Conservation (phyloP, 1,140 invertebrate genomes). For the Zaprionus taronus region DNA sequence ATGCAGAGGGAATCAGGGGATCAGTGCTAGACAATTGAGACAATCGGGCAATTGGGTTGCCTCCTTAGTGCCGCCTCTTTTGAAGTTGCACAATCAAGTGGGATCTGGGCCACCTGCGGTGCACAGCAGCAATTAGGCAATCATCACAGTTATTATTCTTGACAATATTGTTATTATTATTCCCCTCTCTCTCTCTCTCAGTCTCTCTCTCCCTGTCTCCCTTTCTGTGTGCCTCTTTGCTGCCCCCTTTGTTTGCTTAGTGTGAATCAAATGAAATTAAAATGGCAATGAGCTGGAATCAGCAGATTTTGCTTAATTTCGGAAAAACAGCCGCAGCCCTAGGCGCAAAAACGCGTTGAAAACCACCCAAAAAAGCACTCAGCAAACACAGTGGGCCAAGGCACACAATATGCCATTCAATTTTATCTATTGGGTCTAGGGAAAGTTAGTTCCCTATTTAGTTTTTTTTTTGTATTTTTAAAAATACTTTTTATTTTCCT, state of each 20-base stretch:
- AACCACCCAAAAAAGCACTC: slow-evolving; percentile 27
- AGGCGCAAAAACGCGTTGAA: slow-evolving; percentile 29
- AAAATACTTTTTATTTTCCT: not conserved
- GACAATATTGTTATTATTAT: slow-evolving; percentile 50
- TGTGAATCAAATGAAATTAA: slow-evolving; percentile 80
- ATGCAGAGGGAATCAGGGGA: not conserved
- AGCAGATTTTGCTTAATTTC: slow-evolving; percentile 84
- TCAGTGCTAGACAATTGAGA: not conserved
- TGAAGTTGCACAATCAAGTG: slow-evolving; percentile 75
- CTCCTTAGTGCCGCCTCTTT: slow-evolving; percentile 58
- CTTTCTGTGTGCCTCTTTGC: not conserved
- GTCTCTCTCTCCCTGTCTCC: not conserved
- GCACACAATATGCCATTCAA: not conserved
- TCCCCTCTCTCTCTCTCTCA: slow-evolving; percentile 18
- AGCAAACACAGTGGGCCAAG: not conserved
- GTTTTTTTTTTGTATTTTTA: not conserved
- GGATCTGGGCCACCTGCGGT: slow-evolving; percentile 68
- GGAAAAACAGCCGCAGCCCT: slow-evolving; percentile 32
- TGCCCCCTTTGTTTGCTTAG: slow-evolving; percentile 67
- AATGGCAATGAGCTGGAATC: slow-evolving; percentile 84
- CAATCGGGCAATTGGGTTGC: not conserved
- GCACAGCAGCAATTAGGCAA: slow-evolving; percentile 66
- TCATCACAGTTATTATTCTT: slow-evolving; percentile 39
- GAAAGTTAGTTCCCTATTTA: not conserved
- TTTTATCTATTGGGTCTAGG: not conserved